A percentile compares a stretch with the other conserved stretches of the same genome.
Conservation (phyloP, 2,113 vertebrate genomes). For the Amazona guildingii region DNA sequence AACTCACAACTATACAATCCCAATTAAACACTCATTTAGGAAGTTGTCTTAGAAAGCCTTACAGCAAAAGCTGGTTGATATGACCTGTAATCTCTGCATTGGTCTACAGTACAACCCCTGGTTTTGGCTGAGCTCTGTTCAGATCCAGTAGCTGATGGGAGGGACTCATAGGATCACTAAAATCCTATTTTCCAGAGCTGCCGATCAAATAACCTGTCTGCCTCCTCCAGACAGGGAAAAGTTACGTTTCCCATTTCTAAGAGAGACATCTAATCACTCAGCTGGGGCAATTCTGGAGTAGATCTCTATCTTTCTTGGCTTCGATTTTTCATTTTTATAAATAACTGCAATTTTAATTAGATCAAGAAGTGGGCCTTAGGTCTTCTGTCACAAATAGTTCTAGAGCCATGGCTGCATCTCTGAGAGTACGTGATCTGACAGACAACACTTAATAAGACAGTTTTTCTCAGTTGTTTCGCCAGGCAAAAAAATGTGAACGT, state of each 20-base stretch:
- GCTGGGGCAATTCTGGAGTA: neutral
- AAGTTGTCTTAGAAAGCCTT: neutral
- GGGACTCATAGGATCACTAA: neutral
- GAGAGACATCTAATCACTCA: neutral
- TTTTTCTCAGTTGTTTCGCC: neutral
- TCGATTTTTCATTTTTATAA: neutral
- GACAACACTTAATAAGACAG: neutral
- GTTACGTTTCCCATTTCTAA: neutral
- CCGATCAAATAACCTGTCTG: neutral
- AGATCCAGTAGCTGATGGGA: neutral
- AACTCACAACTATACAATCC: neutral
- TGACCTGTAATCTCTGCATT: rapidly evolving
- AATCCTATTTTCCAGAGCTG: neutral
- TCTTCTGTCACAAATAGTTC: neutral
- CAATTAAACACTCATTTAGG: neutral
- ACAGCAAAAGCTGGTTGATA: neutral
- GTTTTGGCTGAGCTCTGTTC: neutral
- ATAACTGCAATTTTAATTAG: neutral
- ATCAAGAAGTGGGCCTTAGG: neutral
- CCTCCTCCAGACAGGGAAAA: neutral
- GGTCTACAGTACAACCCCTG: neutral
- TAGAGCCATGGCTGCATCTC: neutral
- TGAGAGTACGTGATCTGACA: neutral
- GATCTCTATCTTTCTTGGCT: neutral
- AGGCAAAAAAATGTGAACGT: rapidly evolving